Evolutionary conservation across 2,888 invertebrate species (phyloP).

Genomic region (Rhingia rostrata): DNA sequence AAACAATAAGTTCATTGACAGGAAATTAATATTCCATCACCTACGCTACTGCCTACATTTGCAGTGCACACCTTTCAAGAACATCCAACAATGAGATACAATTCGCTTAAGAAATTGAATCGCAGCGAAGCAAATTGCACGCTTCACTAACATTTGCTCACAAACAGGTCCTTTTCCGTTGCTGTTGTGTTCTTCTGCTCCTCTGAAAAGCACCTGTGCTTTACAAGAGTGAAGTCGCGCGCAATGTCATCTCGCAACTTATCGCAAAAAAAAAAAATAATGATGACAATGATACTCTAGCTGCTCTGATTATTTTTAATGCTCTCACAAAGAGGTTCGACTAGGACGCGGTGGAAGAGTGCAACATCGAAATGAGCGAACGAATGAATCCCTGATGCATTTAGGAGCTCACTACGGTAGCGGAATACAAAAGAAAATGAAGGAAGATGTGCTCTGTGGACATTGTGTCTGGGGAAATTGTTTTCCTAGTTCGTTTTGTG

Average conservation of each 20-base stretch:
- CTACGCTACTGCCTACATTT: slow-evolving; percentile 10
- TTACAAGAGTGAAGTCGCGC: neutral
- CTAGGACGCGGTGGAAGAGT: neutral
- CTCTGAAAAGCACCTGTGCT: neutral
- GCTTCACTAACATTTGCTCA: slow-evolving; percentile 13
- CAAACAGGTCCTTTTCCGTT: neutral
- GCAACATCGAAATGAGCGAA: slow-evolving; percentile 24
- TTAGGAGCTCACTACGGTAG: slow-evolving; percentile 22
- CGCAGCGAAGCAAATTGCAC: slow-evolving; percentile 27
- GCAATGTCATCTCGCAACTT: slow-evolving; percentile 17
- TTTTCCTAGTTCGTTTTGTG: slow-evolving; percentile 19
- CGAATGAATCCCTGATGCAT: slow-evolving; percentile 38
- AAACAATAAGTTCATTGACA: slow-evolving; percentile 58
- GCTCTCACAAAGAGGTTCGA: neutral
- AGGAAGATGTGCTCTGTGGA: neutral
- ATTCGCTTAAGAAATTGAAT: slow-evolving; percentile 7
- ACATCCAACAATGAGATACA: slow-evolving; percentile 28
- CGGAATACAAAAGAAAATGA: neutral
- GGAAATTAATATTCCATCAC: slow-evolving; percentile 56
- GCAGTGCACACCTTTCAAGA: slow-evolving; percentile 29
- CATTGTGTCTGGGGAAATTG: slow-evolving; percentile 45
- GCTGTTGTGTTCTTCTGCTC: neutral
- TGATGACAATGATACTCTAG: slow-evolving; percentile 39
- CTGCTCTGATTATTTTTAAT: slow-evolving; percentile 60
- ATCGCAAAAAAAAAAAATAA: slow-evolving; percentile 39